Percentiles rank a stretch among this genome's conserved stretches.
These are phyloP conservation scores for Chesias legatella DNA, from an alignment of 2,888 invertebrate species.

Conservation along the genomic window DNA sequence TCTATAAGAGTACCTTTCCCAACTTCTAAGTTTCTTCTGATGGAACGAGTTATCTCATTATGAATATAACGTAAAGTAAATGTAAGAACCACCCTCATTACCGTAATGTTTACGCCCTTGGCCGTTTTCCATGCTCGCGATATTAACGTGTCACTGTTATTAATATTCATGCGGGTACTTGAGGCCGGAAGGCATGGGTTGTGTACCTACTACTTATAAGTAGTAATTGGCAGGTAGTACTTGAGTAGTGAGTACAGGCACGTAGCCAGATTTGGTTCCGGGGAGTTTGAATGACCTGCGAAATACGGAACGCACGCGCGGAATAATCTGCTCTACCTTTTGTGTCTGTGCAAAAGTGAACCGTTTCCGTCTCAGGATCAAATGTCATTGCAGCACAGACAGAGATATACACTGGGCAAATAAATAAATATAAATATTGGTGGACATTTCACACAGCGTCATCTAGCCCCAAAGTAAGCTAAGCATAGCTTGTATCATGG, in stretches of 20 bases:
- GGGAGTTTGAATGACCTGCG: slow-evolving; percentile 2
- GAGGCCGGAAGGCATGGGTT: slow-evolving; percentile 22
- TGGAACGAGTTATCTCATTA: too few relatives aligned
- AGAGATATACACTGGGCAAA: too few relatives aligned
- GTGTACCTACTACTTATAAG: slow-evolving; percentile 2
- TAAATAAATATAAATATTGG: too few relatives aligned
- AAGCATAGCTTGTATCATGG: too few relatives aligned
- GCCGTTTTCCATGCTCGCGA: slow-evolving; percentile 47
- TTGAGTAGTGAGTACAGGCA: slow-evolving; percentile 2
- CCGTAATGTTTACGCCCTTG: slow-evolving; percentile 43
- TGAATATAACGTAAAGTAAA: too few relatives aligned
- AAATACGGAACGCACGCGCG: slow-evolving; percentile 4
- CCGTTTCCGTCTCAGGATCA: too few relatives aligned
- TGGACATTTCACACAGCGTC: too few relatives aligned
- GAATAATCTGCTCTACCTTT: slow-evolving; percentile 1
- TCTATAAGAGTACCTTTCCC: too few relatives aligned
- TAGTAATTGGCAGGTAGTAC: slow-evolving; percentile 5
- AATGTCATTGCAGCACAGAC: too few relatives aligned
- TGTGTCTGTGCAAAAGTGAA: neutral
- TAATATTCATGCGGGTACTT: slow-evolving; percentile 52
- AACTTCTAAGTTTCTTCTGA: too few relatives aligned
- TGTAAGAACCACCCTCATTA: slow-evolving; percentile 5
- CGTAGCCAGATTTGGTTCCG: slow-evolving; percentile 9
- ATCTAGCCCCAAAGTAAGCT: too few relatives aligned
- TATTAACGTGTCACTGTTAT: slow-evolving; percentile 46